These are phyloP conservation scores for Andrena praecox DNA, from an alignment of 2,888 invertebrate species.

Conservation along the genomic window DNA sequence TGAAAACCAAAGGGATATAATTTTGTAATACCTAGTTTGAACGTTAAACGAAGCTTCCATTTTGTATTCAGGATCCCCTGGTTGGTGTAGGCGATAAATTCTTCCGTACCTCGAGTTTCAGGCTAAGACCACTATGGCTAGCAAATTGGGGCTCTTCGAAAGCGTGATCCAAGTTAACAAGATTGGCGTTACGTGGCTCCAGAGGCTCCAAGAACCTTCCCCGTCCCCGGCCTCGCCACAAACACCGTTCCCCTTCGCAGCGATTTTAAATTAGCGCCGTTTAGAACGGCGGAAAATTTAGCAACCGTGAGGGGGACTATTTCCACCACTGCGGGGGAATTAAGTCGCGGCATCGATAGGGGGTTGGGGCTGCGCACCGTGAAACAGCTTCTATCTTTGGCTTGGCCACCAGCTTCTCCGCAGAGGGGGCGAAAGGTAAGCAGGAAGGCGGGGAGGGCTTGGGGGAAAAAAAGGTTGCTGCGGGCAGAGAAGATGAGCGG, in stretches of 20 bases:
- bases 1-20: no score
- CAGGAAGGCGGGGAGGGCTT: background rate
- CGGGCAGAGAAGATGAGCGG: conserved; percentile 44
- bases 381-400: conserved; percentile 61
- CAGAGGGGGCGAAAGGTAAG: conserved; percentile 43
- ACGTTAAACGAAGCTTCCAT: no score
- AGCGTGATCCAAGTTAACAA: background rate
- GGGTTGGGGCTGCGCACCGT: conserved; percentile 23
- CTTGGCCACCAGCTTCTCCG: conserved; percentile 40
- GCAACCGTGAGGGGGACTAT: background rate
- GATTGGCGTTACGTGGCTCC: conserved; percentile 7
- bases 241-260: no score
- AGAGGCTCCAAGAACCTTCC: no score
- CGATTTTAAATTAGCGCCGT: background rate
- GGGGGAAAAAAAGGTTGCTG: conserved; percentile 35
- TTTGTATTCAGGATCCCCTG: background rate
- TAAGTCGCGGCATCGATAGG: conserved; percentile 24
- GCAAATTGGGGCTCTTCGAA: background rate
- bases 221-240: no score
- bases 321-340: conserved; percentile 18
- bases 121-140: background rate
- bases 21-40: no score
- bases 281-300: conserved; percentile 2
- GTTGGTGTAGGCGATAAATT: conserved; percentile 16
- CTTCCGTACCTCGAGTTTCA: background rate